Conservation (phyloP, 2,113 vertebrate species). For the Dromas ardeola region DNA sequence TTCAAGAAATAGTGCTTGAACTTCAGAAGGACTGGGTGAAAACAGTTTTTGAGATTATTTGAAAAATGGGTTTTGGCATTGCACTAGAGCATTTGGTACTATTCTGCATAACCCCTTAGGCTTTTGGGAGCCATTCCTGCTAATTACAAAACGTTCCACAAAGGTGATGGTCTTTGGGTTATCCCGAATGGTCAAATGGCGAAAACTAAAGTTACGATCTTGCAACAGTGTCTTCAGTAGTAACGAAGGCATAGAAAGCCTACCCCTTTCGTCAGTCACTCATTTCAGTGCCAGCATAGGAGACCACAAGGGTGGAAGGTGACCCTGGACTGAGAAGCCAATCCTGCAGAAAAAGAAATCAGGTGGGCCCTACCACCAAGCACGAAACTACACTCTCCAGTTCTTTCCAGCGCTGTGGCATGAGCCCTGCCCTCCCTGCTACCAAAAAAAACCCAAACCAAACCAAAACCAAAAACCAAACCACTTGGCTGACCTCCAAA, state of each 20-base stretch:
- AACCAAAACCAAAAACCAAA: too few relatives aligned
- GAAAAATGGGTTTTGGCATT: neutral
- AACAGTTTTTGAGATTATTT: neutral
- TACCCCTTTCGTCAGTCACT: neutral
- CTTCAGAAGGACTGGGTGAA: neutral
- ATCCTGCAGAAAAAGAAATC: neutral
- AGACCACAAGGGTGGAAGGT: neutral
- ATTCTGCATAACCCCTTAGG: neutral
- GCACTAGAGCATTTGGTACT: neutral
- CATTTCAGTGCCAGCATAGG: neutral
- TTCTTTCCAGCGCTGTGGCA: neutral
- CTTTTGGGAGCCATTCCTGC: neutral
- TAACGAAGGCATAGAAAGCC: neutral
- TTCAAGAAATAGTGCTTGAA: neutral
- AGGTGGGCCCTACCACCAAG: neutral
- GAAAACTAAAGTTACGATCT: neutral
- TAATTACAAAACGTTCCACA: neutral
- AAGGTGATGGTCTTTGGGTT: neutral
- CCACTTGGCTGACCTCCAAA: neutral
- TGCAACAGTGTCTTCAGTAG: rapidly evolving
- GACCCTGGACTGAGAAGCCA: neutral
- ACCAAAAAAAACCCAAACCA: neutral
- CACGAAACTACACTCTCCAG: rapidly evolving
- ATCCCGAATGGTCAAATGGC: neutral
- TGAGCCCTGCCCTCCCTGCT: neutral